Evolutionary conservation across 2,797 vertebrate species (phyloP).

Genomic region (Gouania willdenowi): DNA sequence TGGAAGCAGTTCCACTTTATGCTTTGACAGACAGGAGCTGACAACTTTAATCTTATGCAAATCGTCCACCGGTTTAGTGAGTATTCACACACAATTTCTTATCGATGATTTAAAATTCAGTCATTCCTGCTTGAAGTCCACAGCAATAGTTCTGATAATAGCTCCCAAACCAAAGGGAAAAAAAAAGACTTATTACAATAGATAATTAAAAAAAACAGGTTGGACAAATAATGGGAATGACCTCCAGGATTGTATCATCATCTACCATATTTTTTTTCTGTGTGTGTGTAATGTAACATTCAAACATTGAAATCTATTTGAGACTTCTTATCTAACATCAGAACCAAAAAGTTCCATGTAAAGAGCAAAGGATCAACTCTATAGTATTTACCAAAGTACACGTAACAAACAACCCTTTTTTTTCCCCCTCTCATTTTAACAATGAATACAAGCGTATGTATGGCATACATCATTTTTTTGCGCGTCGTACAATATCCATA

Average conservation of each 20-base stretch:
- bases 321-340: conserved; percentile 40
- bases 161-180: conserved; percentile 8
- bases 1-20: conserved; percentile 38
- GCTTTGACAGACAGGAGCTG: conserved; percentile 44
- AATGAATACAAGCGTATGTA: conserved; percentile 32
- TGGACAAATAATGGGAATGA: conserved; percentile 33
- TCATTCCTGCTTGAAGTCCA: conserved; percentile 21
- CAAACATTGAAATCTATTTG: conserved; percentile 52
- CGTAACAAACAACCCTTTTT: conserved; percentile 23
- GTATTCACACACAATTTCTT: conserved; percentile 26
- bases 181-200: conserved; percentile 5
- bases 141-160: conserved; percentile 14
- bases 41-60: conserved; percentile 62
- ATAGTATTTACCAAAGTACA: conserved; percentile 48
- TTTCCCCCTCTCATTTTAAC: conserved; percentile 12
- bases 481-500: conserved; percentile 40
- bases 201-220: conserved; percentile 22
- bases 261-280: conserved; percentile 25
- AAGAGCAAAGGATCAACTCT: conserved; percentile 21
- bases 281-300: conserved; percentile 41
- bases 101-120: conserved; percentile 32
- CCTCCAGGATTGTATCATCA: conserved; percentile 27
- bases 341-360: conserved; percentile 40
- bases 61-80: conserved; percentile 35
- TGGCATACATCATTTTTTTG: conserved; percentile 55